phyloP scores from a whole-genome alignment of 2,113 vertebrate genomes.

The Nesoenas mayeri region DNA sequence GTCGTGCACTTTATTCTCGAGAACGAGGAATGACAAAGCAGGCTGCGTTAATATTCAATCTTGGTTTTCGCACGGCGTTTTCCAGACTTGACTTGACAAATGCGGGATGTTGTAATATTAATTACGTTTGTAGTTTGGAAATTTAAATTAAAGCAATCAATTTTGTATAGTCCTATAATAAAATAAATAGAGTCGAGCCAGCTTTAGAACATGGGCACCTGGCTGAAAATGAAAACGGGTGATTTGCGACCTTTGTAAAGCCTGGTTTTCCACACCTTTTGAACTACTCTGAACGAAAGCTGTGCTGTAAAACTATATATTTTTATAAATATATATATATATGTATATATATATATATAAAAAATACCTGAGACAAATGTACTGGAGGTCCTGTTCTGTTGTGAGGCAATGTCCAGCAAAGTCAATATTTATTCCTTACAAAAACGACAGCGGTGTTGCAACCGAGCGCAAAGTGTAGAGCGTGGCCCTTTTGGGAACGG shows the following conservation, averaged over 20 bases:
- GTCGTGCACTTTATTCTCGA: not conserved
- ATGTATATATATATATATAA: too few species aligned
- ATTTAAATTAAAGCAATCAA: not conserved
- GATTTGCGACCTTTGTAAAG: not conserved
- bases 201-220: not conserved
- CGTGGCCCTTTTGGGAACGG: not conserved
- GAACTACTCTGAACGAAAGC: not conserved
- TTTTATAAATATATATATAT: too few species aligned
- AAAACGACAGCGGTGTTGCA: slow-evolving; percentile 48
- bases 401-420: slow-evolving; percentile 47
- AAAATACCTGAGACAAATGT: not conserved
- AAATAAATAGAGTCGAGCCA: not conserved
- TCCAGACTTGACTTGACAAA: not conserved
- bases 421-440: slow-evolving; percentile 65
- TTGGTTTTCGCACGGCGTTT: not conserved
- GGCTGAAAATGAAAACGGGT: not conserved
- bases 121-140: not conserved
- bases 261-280: not conserved
- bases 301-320: not conserved
- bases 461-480: slow-evolving; percentile 1
- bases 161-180: not conserved
- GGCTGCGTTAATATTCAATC: not conserved
- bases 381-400: slow-evolving; percentile 34
- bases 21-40: not conserved
- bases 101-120: not conserved